A percentile compares a stretch with the other conserved stretches of the same genome.
Evolutionary conservation across 2,113 vertebrate genomes (phyloP).

Genomic region (Beaufortia kweichowensis): DNA sequence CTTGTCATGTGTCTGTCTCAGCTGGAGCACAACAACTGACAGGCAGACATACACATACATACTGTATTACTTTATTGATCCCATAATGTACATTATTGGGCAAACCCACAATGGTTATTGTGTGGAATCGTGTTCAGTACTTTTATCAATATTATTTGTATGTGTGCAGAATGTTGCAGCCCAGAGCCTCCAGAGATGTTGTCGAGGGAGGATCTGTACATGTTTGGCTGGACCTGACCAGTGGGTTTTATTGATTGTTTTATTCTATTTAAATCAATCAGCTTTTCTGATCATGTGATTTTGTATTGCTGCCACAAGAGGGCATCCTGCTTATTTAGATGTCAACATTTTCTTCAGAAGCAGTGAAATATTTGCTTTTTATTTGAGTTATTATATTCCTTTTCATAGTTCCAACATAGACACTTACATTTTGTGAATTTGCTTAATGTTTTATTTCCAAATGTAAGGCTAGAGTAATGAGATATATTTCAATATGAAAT

Average conservation of each 20-base stretch:
- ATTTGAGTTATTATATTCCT: no score
- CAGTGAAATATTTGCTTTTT: not conserved
- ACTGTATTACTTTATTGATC: no score
- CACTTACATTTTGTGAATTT: no score
- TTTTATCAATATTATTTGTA: slow-evolving; percentile 10
- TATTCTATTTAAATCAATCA: not conserved
- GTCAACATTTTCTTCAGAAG: slow-evolving; percentile 1
- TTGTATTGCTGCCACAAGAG: not conserved
- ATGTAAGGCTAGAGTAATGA: no score
- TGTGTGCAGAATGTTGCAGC: slow-evolving; percentile 65
- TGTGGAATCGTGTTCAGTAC: not conserved
- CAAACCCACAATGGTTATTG: slow-evolving; percentile 19
- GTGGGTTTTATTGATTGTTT: slow-evolving; percentile 57
- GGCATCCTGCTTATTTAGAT: not conserved
- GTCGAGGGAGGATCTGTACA: slow-evolving; percentile 76
- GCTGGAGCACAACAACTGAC: not conserved
- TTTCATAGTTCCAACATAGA: no score
- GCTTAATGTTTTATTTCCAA: no score
- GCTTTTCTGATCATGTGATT: not conserved
- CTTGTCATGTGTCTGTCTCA: not conserved
- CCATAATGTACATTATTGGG: no score
- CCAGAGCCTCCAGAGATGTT: slow-evolving; percentile 65
- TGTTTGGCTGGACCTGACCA: slow-evolving; percentile 78
- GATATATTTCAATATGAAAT: not conserved
- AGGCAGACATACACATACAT: no score